phyloP scores from a whole-genome alignment of 1,140 invertebrate species.

The Cherax quadricarinatus region DNA sequence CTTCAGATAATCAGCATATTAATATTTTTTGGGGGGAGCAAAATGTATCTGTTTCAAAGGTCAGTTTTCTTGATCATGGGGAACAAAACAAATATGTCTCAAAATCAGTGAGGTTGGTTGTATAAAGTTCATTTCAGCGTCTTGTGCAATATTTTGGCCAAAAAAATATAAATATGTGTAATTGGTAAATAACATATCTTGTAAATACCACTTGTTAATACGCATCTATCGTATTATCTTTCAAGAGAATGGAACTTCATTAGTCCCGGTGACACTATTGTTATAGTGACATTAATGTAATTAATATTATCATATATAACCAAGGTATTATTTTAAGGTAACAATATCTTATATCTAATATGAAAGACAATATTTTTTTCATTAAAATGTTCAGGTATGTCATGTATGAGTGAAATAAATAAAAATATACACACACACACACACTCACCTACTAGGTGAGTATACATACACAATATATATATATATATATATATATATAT shows the following conservation, averaged over 20 bases:
- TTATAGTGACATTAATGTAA: background rate
- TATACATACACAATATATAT: too few species aligned
- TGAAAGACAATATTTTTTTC: background rate
- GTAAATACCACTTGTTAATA: constrained; percentile 9
- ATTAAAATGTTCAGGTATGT: background rate
- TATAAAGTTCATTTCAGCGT: background rate
- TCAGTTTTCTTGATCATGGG: too few species aligned
- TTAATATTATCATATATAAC: background rate
- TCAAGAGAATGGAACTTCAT: background rate
- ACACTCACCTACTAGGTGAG: too few species aligned
- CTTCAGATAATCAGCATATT: too few species aligned
- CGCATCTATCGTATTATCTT: background rate
- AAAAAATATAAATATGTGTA: background rate
- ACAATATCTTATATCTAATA: background rate
- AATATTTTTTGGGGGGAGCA: too few species aligned
- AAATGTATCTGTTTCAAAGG: too few species aligned
- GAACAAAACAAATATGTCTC: too few species aligned
- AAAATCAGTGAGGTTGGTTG: background rate
- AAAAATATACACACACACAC: too few species aligned
- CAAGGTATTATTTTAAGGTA: background rate
- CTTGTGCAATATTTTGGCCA: background rate
- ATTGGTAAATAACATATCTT: background rate
- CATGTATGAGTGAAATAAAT: background rate
- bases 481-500: too few species aligned
- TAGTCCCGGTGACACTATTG: background rate